Evolutionary conservation across 2,888 invertebrate species (phyloP), one percentile per base, ranked within the genome.

Genomic region (Hydraecia micacea): DNA sequence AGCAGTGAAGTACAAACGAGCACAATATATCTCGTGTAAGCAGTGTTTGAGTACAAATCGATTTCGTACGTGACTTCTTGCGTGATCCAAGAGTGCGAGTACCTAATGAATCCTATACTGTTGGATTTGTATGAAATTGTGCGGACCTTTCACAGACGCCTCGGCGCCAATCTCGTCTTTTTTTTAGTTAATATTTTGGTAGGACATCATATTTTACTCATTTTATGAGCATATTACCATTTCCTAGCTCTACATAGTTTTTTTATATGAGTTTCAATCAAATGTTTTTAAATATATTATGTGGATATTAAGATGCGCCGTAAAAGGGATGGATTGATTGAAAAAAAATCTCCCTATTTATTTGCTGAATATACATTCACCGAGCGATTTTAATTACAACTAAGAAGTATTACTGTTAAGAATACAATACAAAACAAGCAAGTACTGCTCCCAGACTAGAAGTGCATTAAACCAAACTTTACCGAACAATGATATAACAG

Each of bases 51-150:
- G 75, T 71, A 70, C 76, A 77, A 85, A 85, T 85, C 66, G 74
- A 69, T 85, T 86, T 72, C 62, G 84, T 84, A 86, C 85, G 87
- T 85, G 87, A 72, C 78, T 80, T 63, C 63, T 73, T 58, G 74
- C 39, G 25, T 73, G 80, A 80, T 84, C 72, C 67, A 28, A 76
- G 77, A 80, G 39, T 76, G n/a, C n/a, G n/a, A n/a, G n/a, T n/a
- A n/a, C n/a, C n/a, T n/a, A 69, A 83, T 72, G 77, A 75, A 74
- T 83, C 58, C 60, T 73, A 71, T 68, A 73, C 13, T 3, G 46
- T 73, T 66, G 62, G 73, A 79, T 84, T 70, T 74, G 67, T 77
- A 75, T 75, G 55, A 46, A 72, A 77, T 75, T 73, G 73, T 73
- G 67, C 67, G 75, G 67, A 65, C 28, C 70, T 55, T 36, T 6